Percentiles rank a stretch among this genome's conserved stretches.
Conservation (phyloP, 2,797 vertebrate genomes). For the Phalloptychus januarius region DNA sequence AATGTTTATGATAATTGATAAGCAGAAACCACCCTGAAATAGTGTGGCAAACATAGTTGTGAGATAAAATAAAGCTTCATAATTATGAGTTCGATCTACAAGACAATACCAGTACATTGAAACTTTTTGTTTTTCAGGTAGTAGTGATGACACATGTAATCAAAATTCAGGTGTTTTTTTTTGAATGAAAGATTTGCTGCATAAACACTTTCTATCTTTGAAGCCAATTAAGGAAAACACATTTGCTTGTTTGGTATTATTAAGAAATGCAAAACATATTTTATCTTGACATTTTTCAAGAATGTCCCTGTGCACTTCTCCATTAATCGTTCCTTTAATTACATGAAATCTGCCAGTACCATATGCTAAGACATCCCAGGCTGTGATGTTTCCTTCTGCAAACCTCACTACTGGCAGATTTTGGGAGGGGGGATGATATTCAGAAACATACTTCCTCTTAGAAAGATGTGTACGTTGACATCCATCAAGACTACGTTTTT, state of each 20-base stretch:
- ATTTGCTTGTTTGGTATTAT: neutral
- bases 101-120: neutral
- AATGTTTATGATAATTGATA: neutral
- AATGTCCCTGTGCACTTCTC: neutral
- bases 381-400: neutral
- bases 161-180: neutral
- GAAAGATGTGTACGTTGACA: neutral
- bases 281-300: neutral
- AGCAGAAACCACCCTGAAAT: neutral
- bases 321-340: neutral
- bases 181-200: neutral
- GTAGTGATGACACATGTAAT: neutral
- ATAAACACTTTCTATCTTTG: neutral
- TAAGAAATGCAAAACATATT: neutral
- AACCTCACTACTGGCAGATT: neutral
- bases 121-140: neutral
- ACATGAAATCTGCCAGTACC: neutral
- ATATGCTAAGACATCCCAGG: neutral
- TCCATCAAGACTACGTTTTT: neutral
- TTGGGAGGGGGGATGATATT: neutral
- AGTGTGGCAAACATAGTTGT: neutral
- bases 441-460: neutral
- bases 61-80: neutral
- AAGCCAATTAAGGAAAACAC: neutral
- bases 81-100: neutral